phyloP scores from a whole-genome alignment of 2,888 invertebrate species.

The Apocheima hispidaria region DNA sequence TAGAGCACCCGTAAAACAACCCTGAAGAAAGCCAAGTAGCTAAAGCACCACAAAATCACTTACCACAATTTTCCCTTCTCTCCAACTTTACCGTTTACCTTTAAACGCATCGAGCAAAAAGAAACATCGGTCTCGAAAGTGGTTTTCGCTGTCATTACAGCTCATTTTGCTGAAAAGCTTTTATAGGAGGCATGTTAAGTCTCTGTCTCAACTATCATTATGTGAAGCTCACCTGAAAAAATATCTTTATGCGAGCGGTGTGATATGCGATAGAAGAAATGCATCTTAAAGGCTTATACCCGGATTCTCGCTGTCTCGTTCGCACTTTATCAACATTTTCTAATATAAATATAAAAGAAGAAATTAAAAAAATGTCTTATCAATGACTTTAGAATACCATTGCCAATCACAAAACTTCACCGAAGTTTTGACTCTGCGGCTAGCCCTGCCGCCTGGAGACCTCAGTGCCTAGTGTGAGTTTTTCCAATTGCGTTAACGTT shows the following conservation, averaged over 20 bases:
- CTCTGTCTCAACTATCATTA: conserved; percentile 67
- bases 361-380: too few species aligned
- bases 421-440: too few species aligned
- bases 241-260: conserved; percentile 41
- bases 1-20: conserved; percentile 25
- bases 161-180: conserved; percentile 70
- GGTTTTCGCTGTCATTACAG: conserved; percentile 74
- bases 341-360: too few species aligned
- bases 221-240: conserved; percentile 62
- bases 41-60: conserved; percentile 43
- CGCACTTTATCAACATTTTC: too few species aligned
- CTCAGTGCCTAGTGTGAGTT: too few species aligned
- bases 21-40: conserved; percentile 34
- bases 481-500: too few species aligned
- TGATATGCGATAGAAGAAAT: neutral
- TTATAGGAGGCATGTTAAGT: conserved; percentile 62
- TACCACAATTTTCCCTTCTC: conserved; percentile 42
- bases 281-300: conserved; percentile 18
- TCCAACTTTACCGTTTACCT: conserved; percentile 48
- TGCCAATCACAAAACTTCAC: too few species aligned
- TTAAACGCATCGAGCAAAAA: conserved; percentile 64
- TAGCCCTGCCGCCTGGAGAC: too few species aligned
- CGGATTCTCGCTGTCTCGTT: too few species aligned
- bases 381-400: too few species aligned
- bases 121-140: conserved; percentile 69